Base-by-base conservation (phyloP, 2,888 invertebrate species). In the Drepanosiphum platanoidis region DNA sequence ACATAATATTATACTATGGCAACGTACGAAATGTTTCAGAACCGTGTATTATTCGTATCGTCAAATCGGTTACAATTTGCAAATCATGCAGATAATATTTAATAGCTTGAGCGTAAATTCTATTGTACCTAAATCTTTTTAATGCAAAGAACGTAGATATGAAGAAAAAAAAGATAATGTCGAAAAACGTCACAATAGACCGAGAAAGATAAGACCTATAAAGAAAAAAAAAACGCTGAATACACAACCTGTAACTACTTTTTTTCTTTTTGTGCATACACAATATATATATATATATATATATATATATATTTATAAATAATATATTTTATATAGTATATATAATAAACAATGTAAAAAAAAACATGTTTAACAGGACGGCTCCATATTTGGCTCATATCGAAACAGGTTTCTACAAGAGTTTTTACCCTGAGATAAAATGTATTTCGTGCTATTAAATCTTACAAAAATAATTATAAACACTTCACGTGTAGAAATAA, bases 311-410 rank as follows among this genome's bases (percentile, higher is more conserved):
- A 13, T n/a, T n/a, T n/a, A 27, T 15, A 46, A 13, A 79, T 2
- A 58, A 81, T 71, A 36, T 58, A 36, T n/a, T n/a, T n/a, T n/a
- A n/a, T n/a, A 46, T 46, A 2, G 15, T 46, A 46, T 46, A 64
- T 42, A 42, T 61, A 13, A 27, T 15, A 46, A 13, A 79, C 4
- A 58, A 81, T 71, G 58, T 58, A 36, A 58, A 71, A 13, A 78
- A 82, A 72, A 82, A 82, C 82, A 64, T 34, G 82, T 82, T 82
- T 64, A 74, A 74, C 64, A 64, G 72, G 82, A 82, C 72, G 72
- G 82, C 64, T 42, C 82, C 82, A 64, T 82, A 82, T 82, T 82
- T 82, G 82, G 82, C 72, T 82, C 34, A 64, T n/a, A n/a, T 64
- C 11, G 32, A 82, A 82, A 82, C 82, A 64, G 82, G 82, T 82